phyloP scores from a whole-genome alignment of 2,113 vertebrate genomes.

The Oceanites oceanicus region DNA sequence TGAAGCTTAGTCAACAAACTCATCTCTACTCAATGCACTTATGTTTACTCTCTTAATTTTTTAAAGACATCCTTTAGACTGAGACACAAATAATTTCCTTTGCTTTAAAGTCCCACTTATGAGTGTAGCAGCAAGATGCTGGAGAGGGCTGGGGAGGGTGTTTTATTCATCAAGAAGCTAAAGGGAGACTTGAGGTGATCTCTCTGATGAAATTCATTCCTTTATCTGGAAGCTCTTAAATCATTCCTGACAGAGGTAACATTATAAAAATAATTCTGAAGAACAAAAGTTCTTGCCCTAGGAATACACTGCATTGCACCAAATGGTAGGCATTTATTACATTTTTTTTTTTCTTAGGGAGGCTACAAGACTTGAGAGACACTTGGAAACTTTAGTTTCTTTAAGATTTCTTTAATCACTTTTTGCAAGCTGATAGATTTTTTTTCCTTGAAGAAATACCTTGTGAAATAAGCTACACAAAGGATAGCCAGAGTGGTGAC shows the following conservation, averaged over 20 bases:
- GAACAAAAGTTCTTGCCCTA: conserved; percentile 37
- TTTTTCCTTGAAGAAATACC: neutral
- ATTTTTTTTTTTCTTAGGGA: neutral
- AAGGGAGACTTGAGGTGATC: conserved; percentile 5
- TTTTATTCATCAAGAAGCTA: neutral
- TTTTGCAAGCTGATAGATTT: neutral
- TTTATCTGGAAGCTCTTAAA: conserved; percentile 56
- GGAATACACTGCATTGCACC: conserved; percentile 42
- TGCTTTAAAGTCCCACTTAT: neutral
- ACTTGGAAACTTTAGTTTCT: neutral
- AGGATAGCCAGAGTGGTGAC: neutral
- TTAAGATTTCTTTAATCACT: neutral
- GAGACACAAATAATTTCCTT: neutral
- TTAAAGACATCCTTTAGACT: neutral
- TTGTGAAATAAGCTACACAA: neutral
- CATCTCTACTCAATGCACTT: neutral
- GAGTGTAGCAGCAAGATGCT: neutral
- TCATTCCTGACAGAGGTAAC: conserved; percentile 43
- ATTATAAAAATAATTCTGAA: conserved; percentile 47
- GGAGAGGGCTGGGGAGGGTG: neutral
- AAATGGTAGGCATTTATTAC: neutral
- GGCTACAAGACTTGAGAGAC: neutral
- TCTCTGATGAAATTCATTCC: conserved; percentile 32
- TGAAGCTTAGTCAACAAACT: neutral
- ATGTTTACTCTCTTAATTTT: neutral